phyloP scores from a whole-genome alignment of 2,113 vertebrate species.

The Oryzias woworae region DNA sequence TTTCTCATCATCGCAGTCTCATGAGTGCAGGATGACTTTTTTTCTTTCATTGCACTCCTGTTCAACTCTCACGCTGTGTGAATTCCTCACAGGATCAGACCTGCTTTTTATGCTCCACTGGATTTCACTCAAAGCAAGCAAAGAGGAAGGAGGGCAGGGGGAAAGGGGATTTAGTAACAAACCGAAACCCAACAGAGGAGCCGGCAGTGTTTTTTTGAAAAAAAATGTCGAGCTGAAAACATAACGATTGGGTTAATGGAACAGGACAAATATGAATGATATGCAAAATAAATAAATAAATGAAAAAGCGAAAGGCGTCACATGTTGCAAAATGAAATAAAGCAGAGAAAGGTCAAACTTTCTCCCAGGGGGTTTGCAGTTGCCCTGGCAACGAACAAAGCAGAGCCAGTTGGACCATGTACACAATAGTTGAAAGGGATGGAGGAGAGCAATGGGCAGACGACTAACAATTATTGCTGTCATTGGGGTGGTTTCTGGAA shows the following conservation, averaged over 20 bases:
- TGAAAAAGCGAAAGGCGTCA: constrained; percentile 10
- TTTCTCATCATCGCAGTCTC: constrained; percentile 47
- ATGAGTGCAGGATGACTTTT: constrained; percentile 25
- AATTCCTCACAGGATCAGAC: constrained; percentile 79
- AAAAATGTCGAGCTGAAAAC: neutral
- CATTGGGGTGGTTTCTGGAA: constrained; percentile 26
- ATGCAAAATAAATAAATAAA: constrained; percentile 27
- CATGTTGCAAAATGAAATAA: constrained; percentile 51
- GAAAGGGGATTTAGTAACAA: constrained; percentile 35
- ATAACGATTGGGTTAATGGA: constrained; percentile 4
- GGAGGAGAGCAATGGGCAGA: constrained; percentile 35
- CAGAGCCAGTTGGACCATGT: constrained; percentile 58
- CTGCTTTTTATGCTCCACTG: constrained; percentile 72
- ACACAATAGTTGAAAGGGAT: constrained; percentile 47
- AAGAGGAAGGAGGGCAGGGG: constrained; percentile 13
- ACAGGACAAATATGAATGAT: neutral
- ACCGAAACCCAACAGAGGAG: constrained; percentile 27
- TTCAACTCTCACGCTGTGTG: constrained; percentile 35
- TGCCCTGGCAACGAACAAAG: constrained; percentile 77
- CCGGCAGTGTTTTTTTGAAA: constrained; percentile 17
- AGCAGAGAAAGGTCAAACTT: constrained; percentile 71
- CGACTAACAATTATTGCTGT: constrained; percentile 23
- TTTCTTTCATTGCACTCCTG: constrained; percentile 33
- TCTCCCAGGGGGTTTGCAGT: constrained; percentile 70
- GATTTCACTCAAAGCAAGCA: constrained; percentile 52